Conservation (phyloP, 2,888 invertebrate genomes). For the Rutpela maculata region DNA sequence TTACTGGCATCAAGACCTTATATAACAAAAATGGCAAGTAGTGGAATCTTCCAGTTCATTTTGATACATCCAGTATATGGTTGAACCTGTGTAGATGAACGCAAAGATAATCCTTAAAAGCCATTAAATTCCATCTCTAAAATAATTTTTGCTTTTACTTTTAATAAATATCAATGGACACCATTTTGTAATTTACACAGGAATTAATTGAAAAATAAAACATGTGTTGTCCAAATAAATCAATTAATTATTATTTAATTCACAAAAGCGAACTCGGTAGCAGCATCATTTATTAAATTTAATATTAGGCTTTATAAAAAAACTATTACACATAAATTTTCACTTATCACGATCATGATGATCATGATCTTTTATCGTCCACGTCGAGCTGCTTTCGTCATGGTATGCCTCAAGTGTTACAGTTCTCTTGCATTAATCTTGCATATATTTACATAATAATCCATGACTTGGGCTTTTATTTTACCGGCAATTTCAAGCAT, state of each 20-base stretch:
- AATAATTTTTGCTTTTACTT: no score
- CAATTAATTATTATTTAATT: conserved; percentile 19
- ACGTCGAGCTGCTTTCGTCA: conserved; percentile 38
- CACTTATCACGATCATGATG: conserved; percentile 34
- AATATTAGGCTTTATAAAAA: conserved; percentile 18
- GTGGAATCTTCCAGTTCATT: no score
- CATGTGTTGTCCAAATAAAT: neutral
- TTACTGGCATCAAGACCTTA: no score
- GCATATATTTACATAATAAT: conserved; percentile 52
- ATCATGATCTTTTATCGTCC: conserved; percentile 27
- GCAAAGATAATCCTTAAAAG: no score
- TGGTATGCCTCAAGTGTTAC: conserved; percentile 45
- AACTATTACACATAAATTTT: conserved; percentile 33
- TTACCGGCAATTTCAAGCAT: conserved; percentile 41
- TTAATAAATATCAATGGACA: no score
- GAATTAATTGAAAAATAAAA: conserved; percentile 2
- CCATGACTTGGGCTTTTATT: conserved; percentile 24
- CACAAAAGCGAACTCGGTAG: conserved; percentile 31
- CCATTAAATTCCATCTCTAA: no score
- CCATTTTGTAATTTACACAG: no score
- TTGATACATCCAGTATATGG: no score
- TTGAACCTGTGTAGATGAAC: no score
- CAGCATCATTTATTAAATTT: conserved; percentile 20
- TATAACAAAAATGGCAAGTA: no score
- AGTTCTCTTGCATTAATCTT: conserved; percentile 45